Evolutionary conservation across 2,888 invertebrate species (phyloP).

Genomic region (Parascotia fuliginaria): DNA sequence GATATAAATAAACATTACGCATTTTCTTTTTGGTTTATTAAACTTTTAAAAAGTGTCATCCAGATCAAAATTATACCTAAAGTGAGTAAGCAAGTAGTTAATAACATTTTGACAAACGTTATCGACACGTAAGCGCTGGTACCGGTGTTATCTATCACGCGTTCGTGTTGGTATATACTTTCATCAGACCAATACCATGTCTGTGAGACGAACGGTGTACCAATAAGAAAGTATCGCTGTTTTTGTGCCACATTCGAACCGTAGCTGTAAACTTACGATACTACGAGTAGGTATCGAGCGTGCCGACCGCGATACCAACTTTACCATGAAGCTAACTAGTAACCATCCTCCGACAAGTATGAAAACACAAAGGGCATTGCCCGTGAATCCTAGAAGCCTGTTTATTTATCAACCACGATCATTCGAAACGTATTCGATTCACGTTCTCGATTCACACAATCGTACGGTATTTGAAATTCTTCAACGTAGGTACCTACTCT

Average conservation of each 20-base stretch:
- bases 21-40: background rate
- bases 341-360: slow-evolving; percentile 32
- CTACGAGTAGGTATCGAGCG: slow-evolving; percentile 1
- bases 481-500: slow-evolving; percentile 61
- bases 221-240: slow-evolving; percentile 77
- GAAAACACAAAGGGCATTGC: slow-evolving; percentile 66
- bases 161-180: slow-evolving; percentile 54
- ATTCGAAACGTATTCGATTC: slow-evolving; percentile 72
- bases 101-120: background rate
- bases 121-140: background rate
- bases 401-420: slow-evolving; percentile 74
- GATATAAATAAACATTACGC: slow-evolving; percentile 6
- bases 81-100: background rate
- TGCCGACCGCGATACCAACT: slow-evolving; percentile 8
- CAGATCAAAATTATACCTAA: background rate
- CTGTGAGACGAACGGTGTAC: slow-evolving; percentile 60
- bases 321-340: slow-evolving; percentile 18
- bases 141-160: slow-evolving; percentile 21
- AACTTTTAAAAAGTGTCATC: background rate
- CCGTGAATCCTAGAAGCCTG: slow-evolving; percentile 66
- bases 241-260: slow-evolving; percentile 57
- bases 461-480: slow-evolving; percentile 74
- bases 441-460: slow-evolving; percentile 82
- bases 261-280: slow-evolving; percentile 35
- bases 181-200: slow-evolving; percentile 70